Conservation (phyloP, 1,140 invertebrate species). For the Philotrypesis tridentata region DNA sequence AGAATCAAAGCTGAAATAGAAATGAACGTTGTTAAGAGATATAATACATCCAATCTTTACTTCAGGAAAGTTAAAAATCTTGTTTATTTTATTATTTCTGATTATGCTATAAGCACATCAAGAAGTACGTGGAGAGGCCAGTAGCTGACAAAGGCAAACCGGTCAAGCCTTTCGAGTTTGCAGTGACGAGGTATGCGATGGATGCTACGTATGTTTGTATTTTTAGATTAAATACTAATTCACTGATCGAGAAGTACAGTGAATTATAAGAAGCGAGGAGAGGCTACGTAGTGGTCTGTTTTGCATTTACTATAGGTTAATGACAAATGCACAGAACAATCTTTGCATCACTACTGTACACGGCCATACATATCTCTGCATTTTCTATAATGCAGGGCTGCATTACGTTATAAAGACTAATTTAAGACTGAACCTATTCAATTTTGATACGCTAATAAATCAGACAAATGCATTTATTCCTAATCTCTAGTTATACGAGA, state of each 20-base stretch:
- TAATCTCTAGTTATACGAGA: too few relatives aligned
- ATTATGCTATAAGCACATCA: constrained; percentile 68
- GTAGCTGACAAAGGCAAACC: constrained; percentile 60
- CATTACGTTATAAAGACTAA: too few relatives aligned
- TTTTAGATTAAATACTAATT: constrained; percentile 75
- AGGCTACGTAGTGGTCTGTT: constrained; percentile 2
- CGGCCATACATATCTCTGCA: too few relatives aligned
- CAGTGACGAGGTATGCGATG: constrained; percentile 72
- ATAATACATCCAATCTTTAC: constrained; percentile 73
- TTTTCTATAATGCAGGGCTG: too few relatives aligned
- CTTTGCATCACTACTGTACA: too few relatives aligned
- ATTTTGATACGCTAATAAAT: too few relatives aligned
- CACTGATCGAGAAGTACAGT: constrained; percentile 71
- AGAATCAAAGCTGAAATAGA: constrained; percentile 62
- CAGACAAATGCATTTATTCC: too few relatives aligned
- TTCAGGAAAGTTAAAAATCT: constrained; percentile 72
- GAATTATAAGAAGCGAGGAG: constrained; percentile 69
- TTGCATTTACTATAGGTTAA: too few relatives aligned
- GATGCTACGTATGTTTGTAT: constrained; percentile 75
- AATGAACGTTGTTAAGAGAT: constrained; percentile 73
- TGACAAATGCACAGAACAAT: too few relatives aligned
- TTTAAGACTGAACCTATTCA: too few relatives aligned
- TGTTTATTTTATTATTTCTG: constrained; percentile 70
- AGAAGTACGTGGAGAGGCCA: constrained; percentile 63
- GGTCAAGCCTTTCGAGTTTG: constrained; percentile 73